Conservation (phyloP, 2,113 vertebrate species). For the Ibidorhyncha struthersii region DNA sequence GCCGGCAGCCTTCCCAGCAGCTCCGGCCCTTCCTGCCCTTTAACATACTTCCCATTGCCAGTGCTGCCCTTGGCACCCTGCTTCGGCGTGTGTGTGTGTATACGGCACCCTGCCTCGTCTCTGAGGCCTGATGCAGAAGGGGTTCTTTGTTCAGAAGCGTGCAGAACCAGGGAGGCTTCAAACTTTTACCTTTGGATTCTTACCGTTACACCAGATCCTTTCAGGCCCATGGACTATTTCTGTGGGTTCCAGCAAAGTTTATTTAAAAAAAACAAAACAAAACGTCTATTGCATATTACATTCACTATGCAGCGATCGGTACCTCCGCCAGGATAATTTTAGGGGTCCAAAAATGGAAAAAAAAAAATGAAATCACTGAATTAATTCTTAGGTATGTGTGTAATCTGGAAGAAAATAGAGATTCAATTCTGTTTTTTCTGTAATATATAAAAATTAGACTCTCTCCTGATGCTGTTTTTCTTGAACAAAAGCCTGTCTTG, state of each 20-base stretch:
- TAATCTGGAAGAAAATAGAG: background rate
- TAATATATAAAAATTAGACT: no score
- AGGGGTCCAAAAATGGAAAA: background rate
- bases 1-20: background rate
- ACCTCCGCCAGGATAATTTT: background rate
- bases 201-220: rapidly evolving
- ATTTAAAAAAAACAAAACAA: no score
- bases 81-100: no score
- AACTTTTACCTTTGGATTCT: background rate
- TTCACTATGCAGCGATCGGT: rapidly evolving
- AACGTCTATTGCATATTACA: rapidly evolving
- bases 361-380: background rate
- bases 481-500: background rate
- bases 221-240: background rate
- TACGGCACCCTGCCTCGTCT: background rate
- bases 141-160: rapidly evolving
- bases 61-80: background rate
- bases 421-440: background rate
- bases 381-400: background rate
- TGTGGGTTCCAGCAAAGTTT: background rate
- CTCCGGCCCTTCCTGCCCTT: background rate
- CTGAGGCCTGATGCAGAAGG: background rate
- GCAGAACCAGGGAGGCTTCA: background rate
- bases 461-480: background rate
- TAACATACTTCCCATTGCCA: background rate